Conservation (phyloP, 2,113 vertebrate species). For the Ciconia boyciana region DNA sequence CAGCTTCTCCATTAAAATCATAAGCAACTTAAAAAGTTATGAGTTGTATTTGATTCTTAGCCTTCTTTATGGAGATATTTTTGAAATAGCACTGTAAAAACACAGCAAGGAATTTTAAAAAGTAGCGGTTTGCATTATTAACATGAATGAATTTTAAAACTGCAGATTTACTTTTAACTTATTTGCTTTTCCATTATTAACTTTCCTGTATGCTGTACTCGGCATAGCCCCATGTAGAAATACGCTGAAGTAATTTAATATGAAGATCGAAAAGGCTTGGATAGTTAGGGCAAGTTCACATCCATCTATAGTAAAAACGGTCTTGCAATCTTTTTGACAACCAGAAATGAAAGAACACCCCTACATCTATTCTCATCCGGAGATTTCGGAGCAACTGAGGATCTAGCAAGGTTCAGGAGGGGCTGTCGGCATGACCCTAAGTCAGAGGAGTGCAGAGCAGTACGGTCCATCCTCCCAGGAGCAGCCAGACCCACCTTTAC, state of each 20-base stretch:
- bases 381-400: neutral
- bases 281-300: neutral
- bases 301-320: neutral
- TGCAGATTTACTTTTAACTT: conserved; percentile 22
- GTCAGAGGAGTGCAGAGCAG: neutral
- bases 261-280: neutral
- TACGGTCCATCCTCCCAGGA: neutral
- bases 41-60: neutral
- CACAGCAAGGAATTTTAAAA: neutral
- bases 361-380: neutral
- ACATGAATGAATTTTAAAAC: conserved; percentile 14
- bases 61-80: neutral
- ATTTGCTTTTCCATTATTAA: conserved; percentile 40
- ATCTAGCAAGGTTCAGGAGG: neutral
- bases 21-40: neutral
- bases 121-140: conserved; percentile 27
- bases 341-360: neutral
- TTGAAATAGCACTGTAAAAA: neutral
- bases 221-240: neutral
- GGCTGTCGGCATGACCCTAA: neutral
- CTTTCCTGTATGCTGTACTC: neutral
- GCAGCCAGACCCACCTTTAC: neutral
- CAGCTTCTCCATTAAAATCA: neutral
- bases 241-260: neutral
- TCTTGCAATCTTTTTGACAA: neutral